Conservation (phyloP, 2,797 vertebrate species). For the Myiothlypis coronata region DNA sequence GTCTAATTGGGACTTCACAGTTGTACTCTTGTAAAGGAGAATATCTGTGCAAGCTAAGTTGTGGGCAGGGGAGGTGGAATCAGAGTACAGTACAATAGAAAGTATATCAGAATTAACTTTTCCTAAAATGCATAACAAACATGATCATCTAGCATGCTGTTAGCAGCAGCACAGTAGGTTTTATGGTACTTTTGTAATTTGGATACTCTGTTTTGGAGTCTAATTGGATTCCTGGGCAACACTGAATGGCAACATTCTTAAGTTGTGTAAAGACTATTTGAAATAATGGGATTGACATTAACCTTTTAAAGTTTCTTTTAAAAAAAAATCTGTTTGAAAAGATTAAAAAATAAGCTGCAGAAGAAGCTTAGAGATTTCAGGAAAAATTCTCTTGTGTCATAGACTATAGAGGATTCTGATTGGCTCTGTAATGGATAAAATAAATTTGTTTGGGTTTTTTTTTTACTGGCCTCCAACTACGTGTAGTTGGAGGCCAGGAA, state of each 20-base stretch:
- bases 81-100: not conserved
- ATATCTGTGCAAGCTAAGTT: not conserved
- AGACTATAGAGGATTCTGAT: not conserved
- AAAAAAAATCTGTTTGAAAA: not conserved
- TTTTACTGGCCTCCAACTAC: not conserved
- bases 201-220: not conserved
- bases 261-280: not conserved
- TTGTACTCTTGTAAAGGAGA: not conserved
- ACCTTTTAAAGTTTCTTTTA: not conserved
- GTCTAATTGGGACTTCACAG: conserved; percentile 14
- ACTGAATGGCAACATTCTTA: not conserved
- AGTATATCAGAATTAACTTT: not conserved
- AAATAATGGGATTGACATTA: not conserved
- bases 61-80: not conserved
- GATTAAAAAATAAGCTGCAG: not conserved
- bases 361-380: not conserved
- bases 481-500: not conserved
- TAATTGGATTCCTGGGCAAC: not conserved
- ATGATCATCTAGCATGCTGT: not conserved
- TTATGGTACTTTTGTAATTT: conserved; percentile 4
- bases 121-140: conserved; percentile 9
- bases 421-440: not conserved
- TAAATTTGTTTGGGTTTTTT: not conserved
- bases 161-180: not conserved
- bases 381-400: not conserved